A percentile compares a stretch with the other conserved stretches of the same genome.
Evolutionary conservation across 2,888 invertebrate genomes (phyloP).

Genomic region (Ypsolopha scabrella): DNA sequence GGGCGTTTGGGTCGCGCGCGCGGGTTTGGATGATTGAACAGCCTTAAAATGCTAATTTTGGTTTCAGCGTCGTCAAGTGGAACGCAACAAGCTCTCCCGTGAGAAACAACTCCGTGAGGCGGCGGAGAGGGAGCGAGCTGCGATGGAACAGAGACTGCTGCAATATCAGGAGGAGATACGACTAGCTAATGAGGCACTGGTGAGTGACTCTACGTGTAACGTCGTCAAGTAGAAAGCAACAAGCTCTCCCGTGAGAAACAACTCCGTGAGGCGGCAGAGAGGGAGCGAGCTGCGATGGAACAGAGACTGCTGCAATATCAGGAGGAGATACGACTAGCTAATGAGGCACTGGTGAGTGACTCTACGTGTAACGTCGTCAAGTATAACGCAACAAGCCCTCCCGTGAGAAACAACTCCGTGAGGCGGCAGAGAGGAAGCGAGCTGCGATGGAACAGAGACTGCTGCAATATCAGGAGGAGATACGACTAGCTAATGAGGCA

Average conservation of each 20-base stretch:
- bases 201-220: conserved; percentile 33
- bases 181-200: conserved; percentile 91
- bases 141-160: conserved; percentile 88
- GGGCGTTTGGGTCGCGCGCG: too few species aligned
- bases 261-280: too few species aligned
- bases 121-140: conserved; percentile 91
- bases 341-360: conserved; percentile 84
- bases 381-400: conserved; percentile 92
- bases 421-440: conserved; percentile 92
- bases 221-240: too few species aligned
- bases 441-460: conserved; percentile 91
- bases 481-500: conserved; percentile 91
- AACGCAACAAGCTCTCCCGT: conserved; percentile 88
- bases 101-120: conserved; percentile 95
- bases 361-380: conserved; percentile 68
- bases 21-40: too few species aligned
- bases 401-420: conserved; percentile 91
- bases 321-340: conserved; percentile 92
- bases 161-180: conserved; percentile 95
- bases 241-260: too few species aligned
- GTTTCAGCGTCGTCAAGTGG: conserved; percentile 77
- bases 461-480: conserved; percentile 92
- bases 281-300: conserved; percentile 90
- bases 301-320: conserved; percentile 90
- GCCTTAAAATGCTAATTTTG: conserved; percentile 15